Conservation (phyloP, 2,797 vertebrate genomes). For the Calcarius lapponicus region DNA sequence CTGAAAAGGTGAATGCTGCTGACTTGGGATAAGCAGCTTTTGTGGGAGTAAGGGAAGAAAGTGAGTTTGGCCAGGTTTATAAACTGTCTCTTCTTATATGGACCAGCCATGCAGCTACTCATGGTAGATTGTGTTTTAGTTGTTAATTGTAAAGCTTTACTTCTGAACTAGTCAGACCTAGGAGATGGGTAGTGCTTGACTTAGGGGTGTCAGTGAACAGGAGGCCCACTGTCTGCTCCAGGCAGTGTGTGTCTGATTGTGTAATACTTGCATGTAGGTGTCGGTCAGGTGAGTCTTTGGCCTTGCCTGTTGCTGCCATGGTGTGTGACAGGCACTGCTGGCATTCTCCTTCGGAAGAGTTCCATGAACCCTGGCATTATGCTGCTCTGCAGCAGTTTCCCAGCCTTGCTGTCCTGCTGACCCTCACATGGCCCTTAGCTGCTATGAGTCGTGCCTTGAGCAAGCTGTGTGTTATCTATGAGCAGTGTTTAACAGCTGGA, state of each 20-base stretch:
- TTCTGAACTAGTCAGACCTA: background rate
- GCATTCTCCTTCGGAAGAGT: fast-evolving
- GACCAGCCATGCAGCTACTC: background rate
- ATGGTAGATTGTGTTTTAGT: background rate
- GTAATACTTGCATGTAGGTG: background rate
- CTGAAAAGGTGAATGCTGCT: background rate
- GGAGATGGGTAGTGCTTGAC: background rate
- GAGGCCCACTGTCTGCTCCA: background rate
- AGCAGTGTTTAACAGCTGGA: background rate
- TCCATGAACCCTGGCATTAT: fast-evolving
- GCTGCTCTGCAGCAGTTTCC: background rate
- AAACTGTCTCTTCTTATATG: background rate
- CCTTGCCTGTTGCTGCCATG: background rate
- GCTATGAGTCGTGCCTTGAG: background rate
- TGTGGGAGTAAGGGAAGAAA: background rate
- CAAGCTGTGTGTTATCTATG: background rate
- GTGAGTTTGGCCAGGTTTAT: background rate
- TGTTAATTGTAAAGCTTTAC: background rate
- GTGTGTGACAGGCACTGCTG: background rate
- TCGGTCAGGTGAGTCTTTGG: background rate
- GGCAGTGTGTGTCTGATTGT: background rate
- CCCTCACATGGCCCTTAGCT: background rate
- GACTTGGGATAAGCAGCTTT: background rate
- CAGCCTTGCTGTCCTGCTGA: background rate
- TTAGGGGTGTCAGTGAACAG: background rate